phyloP scores from a whole-genome alignment of 2,113 vertebrate species.

The Bostrychus sinensis region DNA sequence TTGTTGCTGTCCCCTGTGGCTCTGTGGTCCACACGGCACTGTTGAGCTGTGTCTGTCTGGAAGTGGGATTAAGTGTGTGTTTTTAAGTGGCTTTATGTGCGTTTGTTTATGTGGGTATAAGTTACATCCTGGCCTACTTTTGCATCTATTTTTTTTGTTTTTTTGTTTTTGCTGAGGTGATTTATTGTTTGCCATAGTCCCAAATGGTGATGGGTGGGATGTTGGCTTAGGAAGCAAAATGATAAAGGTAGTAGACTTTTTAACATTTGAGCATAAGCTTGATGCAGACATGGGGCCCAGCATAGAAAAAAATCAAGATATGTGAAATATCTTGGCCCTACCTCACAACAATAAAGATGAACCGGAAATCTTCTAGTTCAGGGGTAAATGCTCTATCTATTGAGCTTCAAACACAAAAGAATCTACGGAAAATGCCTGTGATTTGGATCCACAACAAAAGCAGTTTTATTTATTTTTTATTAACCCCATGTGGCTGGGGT shows the following conservation, averaged over 20 bases:
- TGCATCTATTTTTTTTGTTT: not conserved
- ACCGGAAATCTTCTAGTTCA: too few species aligned
- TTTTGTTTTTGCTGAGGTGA: conserved; percentile 29
- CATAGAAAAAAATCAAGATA: too few species aligned
- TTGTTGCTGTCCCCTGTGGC: conserved; percentile 31
- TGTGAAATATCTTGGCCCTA: too few species aligned
- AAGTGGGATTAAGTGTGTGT: not conserved
- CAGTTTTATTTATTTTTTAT: too few species aligned
- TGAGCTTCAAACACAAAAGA: too few species aligned
- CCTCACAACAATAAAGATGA: too few species aligned
- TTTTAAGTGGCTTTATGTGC: conserved; percentile 14
- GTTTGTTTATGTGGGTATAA: conserved; percentile 26
- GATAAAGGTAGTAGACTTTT: conserved; percentile 3
- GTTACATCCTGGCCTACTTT: conserved; percentile 43
- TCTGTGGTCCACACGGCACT: conserved; percentile 25
- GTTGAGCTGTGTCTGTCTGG: conserved; percentile 18
- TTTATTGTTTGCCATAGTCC: conserved; percentile 40
- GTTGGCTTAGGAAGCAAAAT: conserved; percentile 12
- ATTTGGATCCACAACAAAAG: too few species aligned
- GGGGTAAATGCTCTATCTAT: too few species aligned
- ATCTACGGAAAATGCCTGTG: too few species aligned
- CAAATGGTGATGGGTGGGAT: conserved; percentile 14
- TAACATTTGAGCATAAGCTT: too few species aligned
- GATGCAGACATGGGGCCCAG: not conserved
- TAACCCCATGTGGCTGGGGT: too few species aligned